phyloP scores from a whole-genome alignment of 1,140 invertebrate species.

The Chironomus striatipennis region DNA sequence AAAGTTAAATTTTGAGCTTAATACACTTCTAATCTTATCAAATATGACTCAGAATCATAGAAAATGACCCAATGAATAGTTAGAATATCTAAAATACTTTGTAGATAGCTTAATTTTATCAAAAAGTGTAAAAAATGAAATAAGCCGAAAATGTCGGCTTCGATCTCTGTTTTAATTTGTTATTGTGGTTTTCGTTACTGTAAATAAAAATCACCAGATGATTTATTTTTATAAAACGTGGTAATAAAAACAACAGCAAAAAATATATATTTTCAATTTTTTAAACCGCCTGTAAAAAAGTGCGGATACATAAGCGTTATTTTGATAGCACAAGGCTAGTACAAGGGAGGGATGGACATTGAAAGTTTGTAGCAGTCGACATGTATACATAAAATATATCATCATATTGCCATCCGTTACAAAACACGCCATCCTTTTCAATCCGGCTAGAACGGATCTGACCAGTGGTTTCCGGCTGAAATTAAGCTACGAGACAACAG shows the following conservation, averaged over 20 bases:
- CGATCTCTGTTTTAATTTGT: conserved; percentile 1
- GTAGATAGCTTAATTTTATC: too few relatives aligned
- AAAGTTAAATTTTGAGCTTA: too few relatives aligned
- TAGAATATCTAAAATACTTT: too few relatives aligned
- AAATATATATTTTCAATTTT: not conserved
- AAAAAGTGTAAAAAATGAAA: too few relatives aligned
- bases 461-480: conserved; percentile 5
- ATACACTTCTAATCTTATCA: too few relatives aligned
- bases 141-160: too few relatives aligned
- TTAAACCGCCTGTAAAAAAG: not conserved
- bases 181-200: not conserved
- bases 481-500: conserved; percentile 11
- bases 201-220: not conserved
- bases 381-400: not conserved
- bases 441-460: not conserved
- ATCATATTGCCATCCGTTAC: not conserved
- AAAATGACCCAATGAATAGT: too few relatives aligned
- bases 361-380: too few relatives aligned
- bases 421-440: not conserved
- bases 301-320: not conserved
- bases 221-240: not conserved
- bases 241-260: too few relatives aligned
- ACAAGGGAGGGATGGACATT: not conserved
- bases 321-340: not conserved
- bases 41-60: too few relatives aligned